phyloP scores from a whole-genome alignment of 2,888 invertebrate genomes.

The Plebejus argus region DNA sequence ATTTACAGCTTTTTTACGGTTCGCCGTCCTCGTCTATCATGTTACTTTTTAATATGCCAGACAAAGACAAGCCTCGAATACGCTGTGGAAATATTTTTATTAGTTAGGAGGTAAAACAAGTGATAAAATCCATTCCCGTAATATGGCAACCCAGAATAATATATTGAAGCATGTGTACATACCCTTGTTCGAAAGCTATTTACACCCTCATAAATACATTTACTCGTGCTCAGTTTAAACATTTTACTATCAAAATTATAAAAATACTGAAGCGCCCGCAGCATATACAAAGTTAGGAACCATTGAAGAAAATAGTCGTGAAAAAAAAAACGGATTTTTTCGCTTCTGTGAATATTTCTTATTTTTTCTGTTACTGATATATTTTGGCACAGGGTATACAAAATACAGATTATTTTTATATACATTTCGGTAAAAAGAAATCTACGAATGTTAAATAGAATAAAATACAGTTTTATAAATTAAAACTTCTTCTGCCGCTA shows the following conservation, averaged over 20 bases:
- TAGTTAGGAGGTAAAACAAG: background rate
- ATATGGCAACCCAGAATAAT: conserved; percentile 31
- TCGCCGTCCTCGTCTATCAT: too few relatives aligned
- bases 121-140: background rate
- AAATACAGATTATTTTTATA: conserved; percentile 57
- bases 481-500: background rate
- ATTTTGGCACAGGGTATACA: conserved; percentile 68
- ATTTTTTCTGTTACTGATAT: conserved; percentile 39
- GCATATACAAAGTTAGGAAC: conserved; percentile 39
- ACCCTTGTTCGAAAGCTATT: conserved; percentile 30
- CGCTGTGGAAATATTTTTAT: background rate
- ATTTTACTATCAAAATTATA: conserved; percentile 35
- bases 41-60: too few relatives aligned
- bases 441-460: background rate
- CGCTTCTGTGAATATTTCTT: conserved; percentile 30
- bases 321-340: conserved; percentile 21
- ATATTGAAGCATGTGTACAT: conserved; percentile 26
- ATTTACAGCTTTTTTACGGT: background rate
- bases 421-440: conserved; percentile 15
- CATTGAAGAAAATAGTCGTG: conserved; percentile 37
- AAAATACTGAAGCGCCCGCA: conserved; percentile 38
- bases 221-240: background rate
- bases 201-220: conserved; percentile 32
- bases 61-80: too few relatives aligned
- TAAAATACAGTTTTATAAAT: background rate